Base-by-base conservation (phyloP, 1,140 invertebrate genomes). In the Brevipalpus yothersi region DNA sequence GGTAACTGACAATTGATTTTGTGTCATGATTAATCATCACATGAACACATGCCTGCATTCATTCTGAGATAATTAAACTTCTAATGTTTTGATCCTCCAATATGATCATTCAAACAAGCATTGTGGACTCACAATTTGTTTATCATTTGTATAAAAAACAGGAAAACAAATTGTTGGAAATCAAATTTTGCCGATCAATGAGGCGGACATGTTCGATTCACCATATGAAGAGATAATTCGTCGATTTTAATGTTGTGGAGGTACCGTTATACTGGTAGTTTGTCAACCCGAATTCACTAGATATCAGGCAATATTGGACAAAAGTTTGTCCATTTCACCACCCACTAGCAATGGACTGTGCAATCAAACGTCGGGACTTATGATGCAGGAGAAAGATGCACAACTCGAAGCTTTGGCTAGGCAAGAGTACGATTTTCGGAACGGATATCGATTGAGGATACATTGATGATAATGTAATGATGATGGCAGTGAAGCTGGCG, bases 121-220 rank as follows among this genome's bases (percentile, higher is more conserved):
- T 31, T 31, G 2, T 31, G 5, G 31, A 31, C 31, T 31, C 5
- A 31, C 5, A 31, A 53, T 41, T 41, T 64, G 60, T 60, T 55
- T 60, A 63, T 31, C 31, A 31, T 31, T n/a, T n/a, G n/a, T 5
- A 31, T 31, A 5, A 31, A 31, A 31, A 31, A 79, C 82, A 74
- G 85, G 83, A 64, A 88, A 87, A 10, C 71, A 92, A 42, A 77
- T 87, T 66, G 84, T 87, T 0, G 86, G 86, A 11, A 88, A 93
- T 71, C 85, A 89, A 69, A 89, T 93, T 56, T 74, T 88, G 12
- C 77, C 78, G 60, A 86, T 93, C 42, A 90, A 92, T 69, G 86
- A 84, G 0, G 84, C 88, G 72, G 86, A 92, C 69, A 87, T 92
- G 1, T 80, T 81, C 66, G 73, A 78, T 19, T 82, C 84, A 5